phyloP scores from a whole-genome alignment of 1,140 invertebrate genomes.

The Camponotus floridanus region DNA sequence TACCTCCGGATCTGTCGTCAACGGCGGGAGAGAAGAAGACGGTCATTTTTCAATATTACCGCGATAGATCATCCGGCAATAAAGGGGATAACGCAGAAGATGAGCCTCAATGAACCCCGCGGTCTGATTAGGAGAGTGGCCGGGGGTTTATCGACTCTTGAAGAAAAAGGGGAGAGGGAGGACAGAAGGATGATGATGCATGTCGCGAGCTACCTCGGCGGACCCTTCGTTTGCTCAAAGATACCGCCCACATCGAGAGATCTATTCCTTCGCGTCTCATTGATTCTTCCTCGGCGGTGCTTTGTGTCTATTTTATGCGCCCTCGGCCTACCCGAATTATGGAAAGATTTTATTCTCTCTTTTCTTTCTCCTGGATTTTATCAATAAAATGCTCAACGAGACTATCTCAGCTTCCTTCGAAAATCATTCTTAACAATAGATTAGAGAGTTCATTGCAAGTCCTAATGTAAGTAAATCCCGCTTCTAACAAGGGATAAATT shows the following conservation, averaged over 20 bases:
- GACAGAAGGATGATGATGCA: conserved; percentile 66
- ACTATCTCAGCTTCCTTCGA: conserved; percentile 33
- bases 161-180: not conserved
- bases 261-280: conserved; percentile 66
- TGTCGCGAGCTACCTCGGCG: conserved; percentile 59
- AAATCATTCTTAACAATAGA: not conserved
- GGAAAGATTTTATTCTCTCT: conserved; percentile 18
- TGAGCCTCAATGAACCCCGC: conserved; percentile 66
- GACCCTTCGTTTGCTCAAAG: conserved; percentile 66
- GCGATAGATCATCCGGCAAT: conserved; percentile 76
- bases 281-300: conserved; percentile 54
- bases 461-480: not conserved
- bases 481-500: not conserved
- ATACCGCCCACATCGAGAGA: conserved; percentile 68
- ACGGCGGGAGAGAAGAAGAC: conserved; percentile 57
- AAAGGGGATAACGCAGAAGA: conserved; percentile 70
- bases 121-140: conserved; percentile 68
- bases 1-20: conserved; percentile 74
- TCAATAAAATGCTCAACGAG: conserved; percentile 68
- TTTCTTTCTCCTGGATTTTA: not conserved
- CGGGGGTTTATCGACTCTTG: conserved; percentile 71
- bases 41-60: conserved; percentile 79
- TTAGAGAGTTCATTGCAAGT: conserved; percentile 6
- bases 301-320: conserved; percentile 13
- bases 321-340: not conserved